These are phyloP conservation scores for Paramormyrops kingsleyae DNA, from an alignment of 2,113 vertebrate genomes.

Conservation along the genomic window DNA sequence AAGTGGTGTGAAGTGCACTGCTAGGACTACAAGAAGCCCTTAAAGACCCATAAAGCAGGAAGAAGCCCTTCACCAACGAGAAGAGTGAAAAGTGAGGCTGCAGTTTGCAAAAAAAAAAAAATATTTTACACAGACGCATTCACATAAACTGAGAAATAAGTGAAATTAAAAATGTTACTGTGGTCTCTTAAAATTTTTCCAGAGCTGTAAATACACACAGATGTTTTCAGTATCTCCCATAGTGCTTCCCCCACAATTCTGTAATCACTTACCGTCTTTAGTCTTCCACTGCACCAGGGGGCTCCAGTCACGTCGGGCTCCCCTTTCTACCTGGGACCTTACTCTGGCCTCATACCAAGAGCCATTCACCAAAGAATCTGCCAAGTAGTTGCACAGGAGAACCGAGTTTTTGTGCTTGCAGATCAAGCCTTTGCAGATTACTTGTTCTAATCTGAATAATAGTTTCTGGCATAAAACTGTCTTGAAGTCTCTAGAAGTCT, in stretches of 20 bases:
- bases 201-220: background rate
- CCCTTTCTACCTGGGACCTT: slow-evolving; percentile 9
- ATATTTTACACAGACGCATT: too few relatives aligned
- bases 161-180: too few relatives aligned
- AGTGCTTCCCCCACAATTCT: background rate
- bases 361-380: slow-evolving; percentile 10
- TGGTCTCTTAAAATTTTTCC: too few relatives aligned
- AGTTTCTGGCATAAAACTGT: background rate
- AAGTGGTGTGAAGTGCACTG: too few relatives aligned
- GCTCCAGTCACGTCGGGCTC: slow-evolving; percentile 41
- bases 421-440: background rate
- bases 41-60: too few relatives aligned
- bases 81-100: too few relatives aligned
- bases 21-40: too few relatives aligned
- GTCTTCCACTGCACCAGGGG: slow-evolving; percentile 31
- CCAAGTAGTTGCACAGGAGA: background rate
- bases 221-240: background rate
- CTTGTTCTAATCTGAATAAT: background rate
- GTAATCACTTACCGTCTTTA: slow-evolving; percentile 18
- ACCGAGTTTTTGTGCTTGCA: background rate
- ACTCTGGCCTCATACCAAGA: slow-evolving; percentile 33
- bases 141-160: too few relatives aligned
- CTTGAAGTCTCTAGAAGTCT: background rate
- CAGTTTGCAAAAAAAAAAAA: too few relatives aligned
- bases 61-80: too few relatives aligned